Evolutionary conservation across 2,113 vertebrate species (phyloP).

Genomic region (Ageneiosus marmoratus): DNA sequence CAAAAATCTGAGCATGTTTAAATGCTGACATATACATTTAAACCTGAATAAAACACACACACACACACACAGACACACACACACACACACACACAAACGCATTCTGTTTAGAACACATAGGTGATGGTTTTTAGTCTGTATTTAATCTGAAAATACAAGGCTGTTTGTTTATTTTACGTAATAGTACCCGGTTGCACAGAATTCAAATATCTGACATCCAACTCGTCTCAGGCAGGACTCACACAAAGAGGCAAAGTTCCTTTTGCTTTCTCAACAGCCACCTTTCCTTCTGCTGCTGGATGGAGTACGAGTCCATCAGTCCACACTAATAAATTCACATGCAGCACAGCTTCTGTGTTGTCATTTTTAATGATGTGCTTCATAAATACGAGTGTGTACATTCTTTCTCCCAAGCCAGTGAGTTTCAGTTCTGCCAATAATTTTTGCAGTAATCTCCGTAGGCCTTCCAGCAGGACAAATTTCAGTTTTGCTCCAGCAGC

Average conservation of each 20-base stretch:
- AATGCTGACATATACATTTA: not conserved
- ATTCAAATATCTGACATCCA: not conserved
- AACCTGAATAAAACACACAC: not conserved
- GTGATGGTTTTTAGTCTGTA: not conserved
- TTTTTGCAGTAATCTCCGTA: slow-evolving; percentile 18
- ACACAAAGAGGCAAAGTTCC: slow-evolving; percentile 6
- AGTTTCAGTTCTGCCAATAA: slow-evolving; percentile 28
- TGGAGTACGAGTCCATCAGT: slow-evolving; percentile 10
- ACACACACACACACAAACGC: too few species aligned
- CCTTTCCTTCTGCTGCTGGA: not conserved
- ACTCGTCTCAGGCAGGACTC: not conserved
- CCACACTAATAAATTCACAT: slow-evolving; percentile 19
- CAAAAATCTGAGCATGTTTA: not conserved
- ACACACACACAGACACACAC: not conserved
- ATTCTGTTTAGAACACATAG: not conserved
- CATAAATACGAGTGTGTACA: slow-evolving; percentile 22
- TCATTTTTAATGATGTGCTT: slow-evolving; percentile 47
- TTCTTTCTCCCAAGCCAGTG: slow-evolving; percentile 20
- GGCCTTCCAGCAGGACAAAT: slow-evolving; percentile 37
- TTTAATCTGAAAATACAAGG: not conserved
- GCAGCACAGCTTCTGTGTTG: slow-evolving; percentile 32
- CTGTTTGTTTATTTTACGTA: too few species aligned
- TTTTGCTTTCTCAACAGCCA: not conserved
- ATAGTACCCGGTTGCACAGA: not conserved
- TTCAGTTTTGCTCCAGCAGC: slow-evolving; percentile 35